These are phyloP conservation scores for Tachysurus fulvidraco DNA, from an alignment of 2,113 vertebrate genomes.

Conservation along the genomic window DNA sequence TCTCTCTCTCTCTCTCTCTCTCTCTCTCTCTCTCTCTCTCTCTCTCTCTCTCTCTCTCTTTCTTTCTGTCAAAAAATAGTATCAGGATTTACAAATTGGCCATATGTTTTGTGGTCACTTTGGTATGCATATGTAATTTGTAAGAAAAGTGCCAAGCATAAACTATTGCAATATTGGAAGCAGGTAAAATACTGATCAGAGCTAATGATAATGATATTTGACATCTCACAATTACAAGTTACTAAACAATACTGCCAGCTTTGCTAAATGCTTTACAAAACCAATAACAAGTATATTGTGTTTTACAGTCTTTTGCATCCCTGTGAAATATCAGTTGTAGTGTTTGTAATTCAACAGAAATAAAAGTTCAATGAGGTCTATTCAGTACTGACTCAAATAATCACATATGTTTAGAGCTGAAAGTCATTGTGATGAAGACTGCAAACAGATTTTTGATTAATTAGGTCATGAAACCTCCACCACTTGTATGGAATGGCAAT, in stretches of 20 bases:
- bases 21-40: background rate
- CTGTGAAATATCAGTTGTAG: background rate
- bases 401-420: background rate
- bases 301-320: background rate
- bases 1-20: background rate
- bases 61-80: background rate
- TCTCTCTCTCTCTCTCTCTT: background rate
- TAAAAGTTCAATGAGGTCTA: background rate
- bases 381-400: background rate
- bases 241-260: background rate
- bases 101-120: background rate
- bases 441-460: background rate
- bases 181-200: background rate
- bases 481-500: background rate
- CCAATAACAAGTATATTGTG: background rate
- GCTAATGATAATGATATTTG: background rate
- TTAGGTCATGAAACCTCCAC: background rate
- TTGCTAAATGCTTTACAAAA: background rate
- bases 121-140: slow-evolving; percentile 10
- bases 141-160: background rate
- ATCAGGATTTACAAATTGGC: background rate
- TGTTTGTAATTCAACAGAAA: background rate
- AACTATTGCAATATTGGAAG: background rate
- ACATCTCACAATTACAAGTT: background rate
- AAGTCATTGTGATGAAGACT: background rate